Evolutionary conservation across 2,113 vertebrate genomes (phyloP), one percentile per base, ranked within the genome.

Genomic region (Thunnus maccoyii): DNA sequence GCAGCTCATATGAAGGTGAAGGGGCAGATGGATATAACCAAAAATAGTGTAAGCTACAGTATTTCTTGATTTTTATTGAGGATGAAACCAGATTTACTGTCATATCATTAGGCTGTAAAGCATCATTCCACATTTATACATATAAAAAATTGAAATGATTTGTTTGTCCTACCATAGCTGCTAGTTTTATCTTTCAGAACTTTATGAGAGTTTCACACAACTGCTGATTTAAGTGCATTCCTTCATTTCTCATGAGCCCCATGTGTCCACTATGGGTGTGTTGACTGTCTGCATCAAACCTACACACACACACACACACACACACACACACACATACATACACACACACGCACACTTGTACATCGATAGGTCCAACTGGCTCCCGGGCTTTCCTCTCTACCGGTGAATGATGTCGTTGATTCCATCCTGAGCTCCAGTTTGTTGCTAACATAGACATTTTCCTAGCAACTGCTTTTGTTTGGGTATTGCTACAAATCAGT

Each of bases 381-480:
- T 84, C 30, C 50, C 36, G 60, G 51, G 36, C 54, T 75, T 75
- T n/a, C 50, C 46, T 79, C 69, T 88, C 27, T 85, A 44, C 56
- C 3, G 32, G 69, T 55, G 74, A 86, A 83, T 77, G 57, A 92
- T 88, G 75, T 88, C 3, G 22, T 62, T 78, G 64, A 82, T 86
- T 88, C 80, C 77, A 78, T 66, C 55, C 68, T 44, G n/a, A 50
- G 52, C 32, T 84, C 80, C 72, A 63, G 65, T 55, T 64, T 72
- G 47, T 78, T 72, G 50, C 82, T 84, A 80, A 70, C 58, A 27
- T 25, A 36, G 25, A 52, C 16, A n/a, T 82, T 78, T 78, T 85
- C 87, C 47, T 88, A 88, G 89, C 78, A 92, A 93, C 88, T 54
- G 57, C 62, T 64, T 88, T 89, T 84, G 54, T 87, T 84, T 84